Conservation (phyloP, 2,113 vertebrate genomes). For the Struthidea cinerea region DNA sequence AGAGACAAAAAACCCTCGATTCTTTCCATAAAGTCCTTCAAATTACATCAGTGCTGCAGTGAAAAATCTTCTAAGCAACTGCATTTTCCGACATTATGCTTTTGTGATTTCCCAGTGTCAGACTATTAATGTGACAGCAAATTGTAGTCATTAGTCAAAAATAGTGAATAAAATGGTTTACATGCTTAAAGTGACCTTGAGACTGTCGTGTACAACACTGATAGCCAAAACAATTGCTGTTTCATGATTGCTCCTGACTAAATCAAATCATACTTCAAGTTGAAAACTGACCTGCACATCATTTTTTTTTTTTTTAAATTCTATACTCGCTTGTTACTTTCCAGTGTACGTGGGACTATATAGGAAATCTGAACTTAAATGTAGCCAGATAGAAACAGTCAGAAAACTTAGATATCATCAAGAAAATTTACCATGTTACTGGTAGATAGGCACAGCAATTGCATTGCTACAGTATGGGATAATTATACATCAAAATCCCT, state of each 20-base stretch:
- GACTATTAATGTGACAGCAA: constrained; percentile 14
- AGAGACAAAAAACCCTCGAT: neutral
- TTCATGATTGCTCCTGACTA: neutral
- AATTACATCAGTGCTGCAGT: neutral
- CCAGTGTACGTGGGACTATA: neutral
- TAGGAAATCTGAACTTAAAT: neutral
- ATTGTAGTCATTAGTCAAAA: constrained; percentile 29
- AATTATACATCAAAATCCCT: neutral
- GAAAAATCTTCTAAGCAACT: neutral
- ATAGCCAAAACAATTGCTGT: neutral
- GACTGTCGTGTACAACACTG: neutral
- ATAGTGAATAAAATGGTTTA: neutral
- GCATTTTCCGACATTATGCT: neutral
- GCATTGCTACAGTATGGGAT: neutral
- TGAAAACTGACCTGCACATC: neutral
- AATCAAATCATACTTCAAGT: neutral
- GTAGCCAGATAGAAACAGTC: neutral
- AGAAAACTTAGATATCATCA: neutral
- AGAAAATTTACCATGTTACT: neutral
- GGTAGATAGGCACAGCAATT: neutral
- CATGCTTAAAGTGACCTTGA: constrained; percentile 35
- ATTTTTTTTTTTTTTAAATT: neutral
- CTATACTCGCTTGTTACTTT: neutral
- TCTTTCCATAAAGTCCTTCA: neutral
- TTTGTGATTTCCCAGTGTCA: constrained; percentile 3